Base-by-base conservation (phyloP, 2,113 vertebrate genomes). In the Myocastor coypus region DNA sequence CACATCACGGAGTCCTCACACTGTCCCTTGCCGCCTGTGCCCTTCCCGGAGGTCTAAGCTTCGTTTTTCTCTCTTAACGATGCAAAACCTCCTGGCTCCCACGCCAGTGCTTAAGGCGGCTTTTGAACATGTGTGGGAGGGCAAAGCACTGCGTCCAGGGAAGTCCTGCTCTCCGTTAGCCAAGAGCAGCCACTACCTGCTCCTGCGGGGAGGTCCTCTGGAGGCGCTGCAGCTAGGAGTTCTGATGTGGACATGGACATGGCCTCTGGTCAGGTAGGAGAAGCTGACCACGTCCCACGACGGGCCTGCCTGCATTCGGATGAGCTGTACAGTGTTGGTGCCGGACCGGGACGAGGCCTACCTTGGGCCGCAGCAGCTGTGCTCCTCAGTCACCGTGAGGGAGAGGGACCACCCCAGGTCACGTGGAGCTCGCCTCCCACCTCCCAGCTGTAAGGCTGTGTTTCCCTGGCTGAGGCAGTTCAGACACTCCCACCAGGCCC, bases 331-430 rank as follows among this genome's bases (percentile, higher is more conserved):
- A 32, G 80, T 26, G 28, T 17, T 3, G 4, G 1, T 2, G 0
- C 20, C 10, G 5, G 7, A 16, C 0, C 0, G 20, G 24, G 6
- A 24, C 4, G 16, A 34, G 66, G 50, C 2, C 32, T 2, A 11
- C 7, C 0, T 24, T 4, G 12, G 26, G 30, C 32, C 0, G 0
- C 0, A 0, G 77, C 13, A 95, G 1, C 40, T 34, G 14, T n/a
- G 28, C 0, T 0, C 20, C 0, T n/a, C 1, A 30, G 10, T 11
- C 34, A 37, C 24, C 3, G 5, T 73, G 4, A 0, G 57, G 20
- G 13, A 32, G 83, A 2, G 17, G 69, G 46, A 1, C 0, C 1
- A 7, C 0, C 5, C 0, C 5, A 2, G 64, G 91, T 34, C 75
- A 0, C 0, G 14, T 59, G 68, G 24, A 63, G 17, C 0, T 3